phyloP scores from a whole-genome alignment of 2,797 vertebrate genomes.

The Hydrocynus forskahlii region DNA sequence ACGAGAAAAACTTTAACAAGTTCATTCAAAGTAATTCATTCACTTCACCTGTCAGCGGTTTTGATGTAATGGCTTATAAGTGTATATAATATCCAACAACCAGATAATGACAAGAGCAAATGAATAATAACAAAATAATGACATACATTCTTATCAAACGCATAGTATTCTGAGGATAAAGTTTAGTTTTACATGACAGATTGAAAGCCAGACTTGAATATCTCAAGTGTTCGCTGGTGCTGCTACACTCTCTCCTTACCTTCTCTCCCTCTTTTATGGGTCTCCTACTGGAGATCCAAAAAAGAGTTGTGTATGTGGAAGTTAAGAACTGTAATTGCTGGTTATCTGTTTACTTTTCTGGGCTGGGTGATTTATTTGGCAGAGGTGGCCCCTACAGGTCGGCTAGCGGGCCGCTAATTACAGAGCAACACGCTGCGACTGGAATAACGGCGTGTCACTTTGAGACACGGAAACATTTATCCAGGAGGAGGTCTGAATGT shows the following conservation, averaged over 20 bases:
- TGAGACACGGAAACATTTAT: constrained; percentile 53
- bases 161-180: background rate
- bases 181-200: background rate
- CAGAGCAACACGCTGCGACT: constrained; percentile 61
- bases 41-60: no score
- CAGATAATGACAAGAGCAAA: no score
- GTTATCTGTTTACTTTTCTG: constrained; percentile 58
- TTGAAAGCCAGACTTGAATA: constrained; percentile 30
- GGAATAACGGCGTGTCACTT: constrained; percentile 71
- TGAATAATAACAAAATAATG: no score
- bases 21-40: no score
- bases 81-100: no score
- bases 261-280: background rate
- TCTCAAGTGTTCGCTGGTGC: constrained; percentile 37
- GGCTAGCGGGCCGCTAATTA: constrained; percentile 66
- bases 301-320: constrained; percentile 33
- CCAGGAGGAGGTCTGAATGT: constrained; percentile 36
- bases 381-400: constrained; percentile 54
- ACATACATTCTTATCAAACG: no score
- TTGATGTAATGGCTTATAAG: no score
- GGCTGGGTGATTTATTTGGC: constrained; percentile 66
- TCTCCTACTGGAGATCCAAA: background rate
- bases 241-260: background rate
- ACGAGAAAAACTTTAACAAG: no score
- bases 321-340: constrained; percentile 66